These are phyloP conservation scores for Centruroides sculpturatus DNA, from an alignment of 1,140 invertebrate genomes.

Conservation along the genomic window DNA sequence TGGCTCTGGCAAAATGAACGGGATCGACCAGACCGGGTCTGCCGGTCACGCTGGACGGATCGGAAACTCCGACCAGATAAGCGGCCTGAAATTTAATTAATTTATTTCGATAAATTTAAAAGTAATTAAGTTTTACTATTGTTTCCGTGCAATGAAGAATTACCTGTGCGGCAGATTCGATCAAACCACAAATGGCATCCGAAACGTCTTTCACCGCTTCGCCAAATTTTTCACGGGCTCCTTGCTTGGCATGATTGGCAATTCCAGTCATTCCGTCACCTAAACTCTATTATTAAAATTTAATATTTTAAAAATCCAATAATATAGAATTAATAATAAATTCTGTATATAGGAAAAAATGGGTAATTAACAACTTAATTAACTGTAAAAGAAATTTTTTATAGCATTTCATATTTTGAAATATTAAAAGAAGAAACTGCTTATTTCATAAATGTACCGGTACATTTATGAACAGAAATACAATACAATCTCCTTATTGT, in stretches of 20 bases:
- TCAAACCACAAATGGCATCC: constrained; percentile 71
- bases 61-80: constrained; percentile 83
- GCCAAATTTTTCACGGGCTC: constrained; percentile 75
- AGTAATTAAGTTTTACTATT: too few species aligned
- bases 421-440: too few species aligned
- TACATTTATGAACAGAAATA: too few species aligned
- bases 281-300: constrained; percentile 19
- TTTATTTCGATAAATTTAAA: too few species aligned
- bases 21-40: constrained; percentile 82
- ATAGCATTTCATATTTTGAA: too few species aligned
- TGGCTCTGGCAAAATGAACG: constrained; percentile 69
- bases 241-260: constrained; percentile 75
- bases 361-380: too few species aligned
- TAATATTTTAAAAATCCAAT: too few species aligned
- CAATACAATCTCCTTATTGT: too few species aligned
- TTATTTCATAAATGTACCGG: too few species aligned
- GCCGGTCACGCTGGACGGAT: constrained; percentile 78
- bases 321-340: too few species aligned
- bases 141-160: background rate
- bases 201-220: constrained; percentile 69
- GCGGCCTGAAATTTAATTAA: constrained; percentile 50
- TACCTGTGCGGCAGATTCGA: constrained; percentile 70
- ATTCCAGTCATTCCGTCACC: constrained; percentile 89
- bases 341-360: too few species aligned
- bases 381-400: too few species aligned